Base-by-base conservation (phyloP, 2,888 invertebrate genomes). In the Eilema griseolum region DNA sequence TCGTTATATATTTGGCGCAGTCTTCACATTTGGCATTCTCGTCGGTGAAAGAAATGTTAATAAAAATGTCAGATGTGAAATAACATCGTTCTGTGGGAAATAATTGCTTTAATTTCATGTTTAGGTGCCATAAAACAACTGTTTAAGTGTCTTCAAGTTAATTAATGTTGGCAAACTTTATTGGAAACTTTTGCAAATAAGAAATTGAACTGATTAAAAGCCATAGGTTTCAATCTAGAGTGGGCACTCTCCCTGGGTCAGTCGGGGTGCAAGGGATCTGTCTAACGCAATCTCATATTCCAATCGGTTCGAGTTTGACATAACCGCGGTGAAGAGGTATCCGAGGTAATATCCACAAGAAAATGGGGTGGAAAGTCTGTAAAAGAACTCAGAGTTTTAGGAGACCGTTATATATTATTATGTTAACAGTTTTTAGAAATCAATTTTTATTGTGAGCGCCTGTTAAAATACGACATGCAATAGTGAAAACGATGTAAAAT, bases 41-140 rank as follows among this genome's bases (percentile, higher is more conserved):
- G 20, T 33, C 20, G 20, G 57, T 61, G 23, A 62, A 61, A 20
- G 57, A 57, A 61, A 33, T 63, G 76, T 70, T 71, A 74, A 85
- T 83, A 83, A 87, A 85, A 81, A 77, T 72, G 79, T 83, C 80
- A 77, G 61, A 83, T 82, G 52, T 52, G 20, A 86, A 83, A 85
- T 86, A 74, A 77, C 80, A 80, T 76, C 66, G 78, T 72, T 70
- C 61, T 71, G 80, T 46, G 80, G 82, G 76, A 68, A 76, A 73
- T 24, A 2, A 24, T 52, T 33, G 67, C 28, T 28, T 52, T 56
- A 56, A 33, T n/a, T 57, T 33, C 26, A 56, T 60, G 33, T 61
- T 67, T 67, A 10, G n/a, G 52, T 41, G 67, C n/a, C n/a, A 61
- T n/a, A 31, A n/a, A 31, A 14, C 8, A 31, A 31, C 20, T 37